Base-by-base conservation (phyloP, 30 jellyfish, hydroid and myxozoan species). In the Phacellophora camtschatica region DNA sequence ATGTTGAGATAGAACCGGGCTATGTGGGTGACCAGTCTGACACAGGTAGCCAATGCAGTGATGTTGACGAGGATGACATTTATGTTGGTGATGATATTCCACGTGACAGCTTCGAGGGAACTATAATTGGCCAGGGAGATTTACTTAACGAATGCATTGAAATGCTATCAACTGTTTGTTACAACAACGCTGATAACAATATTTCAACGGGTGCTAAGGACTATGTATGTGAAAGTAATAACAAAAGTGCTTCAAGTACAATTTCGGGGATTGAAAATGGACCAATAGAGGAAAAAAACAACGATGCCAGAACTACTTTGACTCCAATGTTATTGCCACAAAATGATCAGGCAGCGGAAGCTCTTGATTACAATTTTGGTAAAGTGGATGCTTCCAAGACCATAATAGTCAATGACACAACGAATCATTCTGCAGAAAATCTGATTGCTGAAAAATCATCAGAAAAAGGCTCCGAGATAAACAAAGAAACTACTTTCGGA, bases 1-100 rank as follows among this genome's bases (percentile, higher is more conserved):
- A 89, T 49, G 66, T 82, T 0, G 97, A 89, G 64, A 71, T 89
- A 8, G 97, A 67, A 43, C 97, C 87, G 0, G 97, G 90, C 58
- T 81, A 82, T 61, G 88, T 76, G 1, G 84, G 66, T 27, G 97
- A 84, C 46, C 85, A 86, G 24, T 62, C 84, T n/a, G 91, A 80
- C 33, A 46, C 91, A 7, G 91, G 31, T 19, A 80, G 91, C 69
- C 80, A 70, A 31, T 80, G 71, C 31, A 62, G 84, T 32, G 91
- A 80, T 29, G 91, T 80, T 10, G 91, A 80, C 7, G 83, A 80
- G 11, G 89, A 77, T 54, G 91, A 80, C 1, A 80, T 80, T 13
- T 80, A 80, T 35, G 74, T 80, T 15, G 91, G 84, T 12, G 69
- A 80, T 50, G 81, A 48, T 66, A 80, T 45, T 22, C 77, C 83